phyloP scores from a whole-genome alignment of 2,113 vertebrate species.

The Protobothrops flavoviridis region DNA sequence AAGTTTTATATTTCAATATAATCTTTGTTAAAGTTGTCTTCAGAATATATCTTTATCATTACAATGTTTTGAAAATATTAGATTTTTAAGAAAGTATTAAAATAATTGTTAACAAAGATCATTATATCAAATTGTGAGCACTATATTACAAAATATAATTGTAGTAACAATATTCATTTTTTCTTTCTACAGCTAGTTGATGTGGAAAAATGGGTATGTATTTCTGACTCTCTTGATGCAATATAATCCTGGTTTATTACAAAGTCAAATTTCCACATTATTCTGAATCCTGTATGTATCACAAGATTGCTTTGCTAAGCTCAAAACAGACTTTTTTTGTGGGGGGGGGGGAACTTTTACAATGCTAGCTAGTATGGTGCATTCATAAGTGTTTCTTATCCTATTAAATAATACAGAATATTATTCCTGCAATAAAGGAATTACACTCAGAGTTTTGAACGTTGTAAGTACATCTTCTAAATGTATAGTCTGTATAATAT shows the following conservation, averaged over 20 bases:
- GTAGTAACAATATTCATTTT: slow-evolving; percentile 66
- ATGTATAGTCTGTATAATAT: slow-evolving; percentile 52
- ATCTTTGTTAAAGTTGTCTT: neutral
- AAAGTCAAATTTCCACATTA: slow-evolving; percentile 63
- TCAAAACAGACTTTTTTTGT: slow-evolving; percentile 43
- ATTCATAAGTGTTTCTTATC: slow-evolving; percentile 6
- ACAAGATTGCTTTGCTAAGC: slow-evolving; percentile 57
- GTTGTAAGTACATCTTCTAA: slow-evolving; percentile 52
- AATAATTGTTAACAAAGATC: neutral
- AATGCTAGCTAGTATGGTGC: neutral
- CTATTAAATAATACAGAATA: slow-evolving; percentile 7
- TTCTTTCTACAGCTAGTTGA: slow-evolving; percentile 84
- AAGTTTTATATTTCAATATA: neutral
- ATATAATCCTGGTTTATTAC: slow-evolving; percentile 59
- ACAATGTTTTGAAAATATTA: neutral
- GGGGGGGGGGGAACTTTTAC: neutral
- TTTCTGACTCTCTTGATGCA: slow-evolving; percentile 63
- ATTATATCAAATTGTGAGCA: slow-evolving; percentile 36
- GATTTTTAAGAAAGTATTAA: neutral
- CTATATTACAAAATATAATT: slow-evolving; percentile 36
- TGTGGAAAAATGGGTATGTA: slow-evolving; percentile 87
- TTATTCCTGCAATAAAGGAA: slow-evolving; percentile 16
- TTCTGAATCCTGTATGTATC: slow-evolving; percentile 55
- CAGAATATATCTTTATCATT: neutral
- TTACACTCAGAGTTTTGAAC: slow-evolving; percentile 60